phyloP scores from a whole-genome alignment of 1,140 invertebrate species.

The Halesus radiatus region DNA sequence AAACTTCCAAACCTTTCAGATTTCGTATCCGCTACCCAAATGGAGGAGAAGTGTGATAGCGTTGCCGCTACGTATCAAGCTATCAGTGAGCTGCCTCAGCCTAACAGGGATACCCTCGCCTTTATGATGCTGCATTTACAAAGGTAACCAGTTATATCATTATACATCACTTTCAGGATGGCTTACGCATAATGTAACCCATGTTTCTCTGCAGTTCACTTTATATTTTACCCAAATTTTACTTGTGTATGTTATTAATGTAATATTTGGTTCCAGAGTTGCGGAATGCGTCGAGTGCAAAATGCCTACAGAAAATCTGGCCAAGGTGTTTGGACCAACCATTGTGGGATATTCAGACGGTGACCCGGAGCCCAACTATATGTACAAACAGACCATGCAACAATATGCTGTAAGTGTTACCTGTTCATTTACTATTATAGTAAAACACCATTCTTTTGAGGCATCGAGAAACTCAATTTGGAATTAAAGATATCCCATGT shows the following conservation, averaged over 20 bases:
- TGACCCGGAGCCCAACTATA: constrained; percentile 47
- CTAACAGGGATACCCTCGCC: constrained; percentile 88
- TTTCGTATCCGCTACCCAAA: constrained; percentile 77
- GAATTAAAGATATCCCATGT: no score
- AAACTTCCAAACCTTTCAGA: constrained; percentile 72
- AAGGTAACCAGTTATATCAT: constrained; percentile 57
- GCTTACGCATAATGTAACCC: no score
- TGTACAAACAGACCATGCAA: constrained; percentile 50
- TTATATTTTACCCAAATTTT: no score
- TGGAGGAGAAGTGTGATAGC: constrained; percentile 64
- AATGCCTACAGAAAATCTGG: constrained; percentile 83
- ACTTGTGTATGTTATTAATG: neutral
- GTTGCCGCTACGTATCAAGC: constrained; percentile 74
- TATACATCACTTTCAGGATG: no score
- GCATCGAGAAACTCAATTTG: no score
- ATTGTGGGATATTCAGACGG: constrained; percentile 77
- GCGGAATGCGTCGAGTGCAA: constrained; percentile 80
- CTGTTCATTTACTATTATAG: no score
- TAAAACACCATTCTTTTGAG: no score
- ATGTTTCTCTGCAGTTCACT: no score
- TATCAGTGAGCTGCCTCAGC: constrained; percentile 81
- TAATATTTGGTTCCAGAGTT: constrained; percentile 69
- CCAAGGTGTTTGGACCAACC: constrained; percentile 87
- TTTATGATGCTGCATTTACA: constrained; percentile 87
- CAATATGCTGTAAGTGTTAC: constrained; percentile 42